Percentiles rank a stretch among this genome's conserved stretches.
These are phyloP conservation scores for Coilia nasus DNA, from an alignment of 2,797 vertebrate genomes.

Conservation along the genomic window DNA sequence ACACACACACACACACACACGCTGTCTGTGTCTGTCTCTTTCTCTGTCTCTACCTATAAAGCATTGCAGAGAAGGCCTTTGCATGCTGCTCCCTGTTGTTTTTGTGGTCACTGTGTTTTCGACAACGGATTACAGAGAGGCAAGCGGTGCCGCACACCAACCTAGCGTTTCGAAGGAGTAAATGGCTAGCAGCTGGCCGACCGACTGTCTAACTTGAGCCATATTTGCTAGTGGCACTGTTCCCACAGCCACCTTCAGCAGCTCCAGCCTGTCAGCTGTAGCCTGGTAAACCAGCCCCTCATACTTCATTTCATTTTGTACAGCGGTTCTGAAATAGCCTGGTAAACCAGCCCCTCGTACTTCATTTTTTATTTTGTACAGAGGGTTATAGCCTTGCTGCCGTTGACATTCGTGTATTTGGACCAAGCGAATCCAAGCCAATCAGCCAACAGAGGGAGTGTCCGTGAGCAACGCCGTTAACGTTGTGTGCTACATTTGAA, in stretches of 20 bases:
- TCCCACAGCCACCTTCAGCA: background rate
- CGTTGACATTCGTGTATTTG: too few species aligned
- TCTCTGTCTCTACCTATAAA: background rate
- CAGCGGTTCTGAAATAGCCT: too few species aligned
- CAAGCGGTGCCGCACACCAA: background rate
- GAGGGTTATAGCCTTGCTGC: too few species aligned
- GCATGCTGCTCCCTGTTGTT: background rate
- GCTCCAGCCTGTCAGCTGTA: background rate
- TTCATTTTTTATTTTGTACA: too few species aligned
- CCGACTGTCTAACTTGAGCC: constrained; percentile 5
- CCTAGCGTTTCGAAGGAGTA: background rate
- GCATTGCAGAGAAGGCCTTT: background rate
- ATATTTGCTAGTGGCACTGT: background rate
- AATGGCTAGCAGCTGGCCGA: background rate
- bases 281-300: too few species aligned
- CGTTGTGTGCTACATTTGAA: too few species aligned
- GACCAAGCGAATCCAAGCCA: too few species aligned
- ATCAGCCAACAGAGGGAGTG: too few species aligned
- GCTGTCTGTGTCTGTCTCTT: background rate
- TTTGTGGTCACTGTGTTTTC: background rate
- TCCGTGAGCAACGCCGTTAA: too few species aligned
- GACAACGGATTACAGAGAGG: background rate
- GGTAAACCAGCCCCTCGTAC: too few species aligned
- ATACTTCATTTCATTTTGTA: too few species aligned
- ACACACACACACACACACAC: too few species aligned